Evolutionary conservation across 2,797 vertebrate genomes (phyloP).

Genomic region (Myotis myotis): DNA sequence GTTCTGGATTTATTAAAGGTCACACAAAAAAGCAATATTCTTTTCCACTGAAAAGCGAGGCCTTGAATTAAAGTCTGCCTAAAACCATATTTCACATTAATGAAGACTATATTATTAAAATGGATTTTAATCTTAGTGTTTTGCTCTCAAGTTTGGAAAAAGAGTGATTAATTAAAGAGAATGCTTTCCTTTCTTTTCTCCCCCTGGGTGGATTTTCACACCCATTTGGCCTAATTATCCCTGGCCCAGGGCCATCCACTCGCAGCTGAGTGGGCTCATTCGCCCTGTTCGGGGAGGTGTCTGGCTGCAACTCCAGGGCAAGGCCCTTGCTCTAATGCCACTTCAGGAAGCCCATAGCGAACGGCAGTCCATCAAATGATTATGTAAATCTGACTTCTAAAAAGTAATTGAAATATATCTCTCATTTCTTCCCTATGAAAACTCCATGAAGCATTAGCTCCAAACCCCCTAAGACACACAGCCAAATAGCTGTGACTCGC

Average conservation of each 20-base stretch:
- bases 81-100: constrained; percentile 39
- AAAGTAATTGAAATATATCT: constrained; percentile 71
- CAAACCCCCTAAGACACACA: not conserved
- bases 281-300: not conserved
- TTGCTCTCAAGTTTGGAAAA: constrained; percentile 59
- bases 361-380: constrained; percentile 41
- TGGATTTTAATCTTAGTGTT: constrained; percentile 69
- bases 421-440: constrained; percentile 63
- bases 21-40: constrained; percentile 56
- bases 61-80: constrained; percentile 43
- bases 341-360: constrained; percentile 17
- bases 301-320: constrained; percentile 30
- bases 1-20: constrained; percentile 65
- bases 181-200: constrained; percentile 33
- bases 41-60: constrained; percentile 29
- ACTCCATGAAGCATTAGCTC: constrained; percentile 65
- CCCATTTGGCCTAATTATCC: constrained; percentile 53
- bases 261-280: not conserved
- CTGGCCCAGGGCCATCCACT: not conserved
- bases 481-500: constrained; percentile 10
- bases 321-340: constrained; percentile 22
- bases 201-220: constrained; percentile 33
- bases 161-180: constrained; percentile 61
- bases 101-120: constrained; percentile 63
- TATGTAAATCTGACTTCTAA: constrained; percentile 68